A percentile compares a stretch with the other conserved stretches of the same genome.
Conservation (phyloP, 2,888 invertebrate species). For the Slavum lentiscoides region DNA sequence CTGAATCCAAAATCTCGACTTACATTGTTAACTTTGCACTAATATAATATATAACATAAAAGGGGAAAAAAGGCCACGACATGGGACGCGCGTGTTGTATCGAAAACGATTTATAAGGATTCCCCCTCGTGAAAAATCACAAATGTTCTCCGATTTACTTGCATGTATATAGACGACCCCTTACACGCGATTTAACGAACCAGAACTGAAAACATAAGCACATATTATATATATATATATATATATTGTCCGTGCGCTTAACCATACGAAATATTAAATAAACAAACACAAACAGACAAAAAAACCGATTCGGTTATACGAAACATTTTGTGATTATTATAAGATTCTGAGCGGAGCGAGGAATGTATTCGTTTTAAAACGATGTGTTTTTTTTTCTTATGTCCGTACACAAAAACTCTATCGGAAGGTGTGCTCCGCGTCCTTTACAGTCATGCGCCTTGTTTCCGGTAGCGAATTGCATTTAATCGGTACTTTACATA, state of each 20-base stretch:
- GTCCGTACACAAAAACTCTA: too few species aligned
- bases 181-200: too few species aligned
- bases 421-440: too few species aligned
- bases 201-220: not conserved
- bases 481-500: too few species aligned
- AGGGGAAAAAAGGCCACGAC: not conserved
- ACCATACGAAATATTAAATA: not conserved
- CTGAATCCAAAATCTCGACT: constrained; percentile 45
- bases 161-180: too few species aligned
- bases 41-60: not conserved
- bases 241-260: not conserved
- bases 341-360: too few species aligned
- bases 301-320: not conserved
- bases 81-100: constrained; percentile 10
- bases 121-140: constrained; percentile 40
- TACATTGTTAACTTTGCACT: constrained; percentile 30
- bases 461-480: too few species aligned
- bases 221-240: too few species aligned
- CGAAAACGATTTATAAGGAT: constrained; percentile 48
- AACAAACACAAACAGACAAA: too few species aligned
- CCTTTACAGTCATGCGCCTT: too few species aligned
- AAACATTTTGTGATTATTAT: not conserved
- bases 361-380: too few species aligned
- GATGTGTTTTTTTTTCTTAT: too few species aligned
- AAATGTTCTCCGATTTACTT: not conserved